Conservation (phyloP, 2,113 vertebrate species). For the Myotis brandtii region DNA sequence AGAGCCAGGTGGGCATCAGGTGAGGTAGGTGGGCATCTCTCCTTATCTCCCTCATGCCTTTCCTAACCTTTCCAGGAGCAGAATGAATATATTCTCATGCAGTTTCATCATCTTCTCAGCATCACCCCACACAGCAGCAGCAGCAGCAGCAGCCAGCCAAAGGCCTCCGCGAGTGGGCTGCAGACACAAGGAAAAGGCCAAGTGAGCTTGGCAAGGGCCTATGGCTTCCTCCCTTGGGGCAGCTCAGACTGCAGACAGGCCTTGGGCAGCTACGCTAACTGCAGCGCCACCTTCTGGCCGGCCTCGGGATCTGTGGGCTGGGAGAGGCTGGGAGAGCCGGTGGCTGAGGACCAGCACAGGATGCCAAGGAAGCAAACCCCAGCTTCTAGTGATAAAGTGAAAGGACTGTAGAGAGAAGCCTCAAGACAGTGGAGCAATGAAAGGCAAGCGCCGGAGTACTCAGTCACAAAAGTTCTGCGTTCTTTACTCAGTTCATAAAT, state of each 20-base stretch:
- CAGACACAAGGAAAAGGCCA: background rate
- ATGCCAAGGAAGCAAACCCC: background rate
- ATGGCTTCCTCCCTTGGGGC: background rate
- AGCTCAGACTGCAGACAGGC: background rate
- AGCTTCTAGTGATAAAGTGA: background rate
- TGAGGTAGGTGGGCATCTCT: background rate
- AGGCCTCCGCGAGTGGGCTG: background rate
- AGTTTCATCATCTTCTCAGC: background rate
- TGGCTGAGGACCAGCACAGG: background rate
- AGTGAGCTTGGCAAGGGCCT: background rate
- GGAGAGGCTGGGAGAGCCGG: background rate
- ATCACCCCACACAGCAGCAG: background rate
- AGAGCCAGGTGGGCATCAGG: background rate
- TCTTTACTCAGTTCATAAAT: slow-evolving; percentile 9
- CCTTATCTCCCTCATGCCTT: background rate
- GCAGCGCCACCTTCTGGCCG: slow-evolving; percentile 61
- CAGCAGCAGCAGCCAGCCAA: background rate
- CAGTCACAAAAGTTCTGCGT: background rate
- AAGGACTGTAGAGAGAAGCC: background rate
- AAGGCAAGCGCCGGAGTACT: background rate
- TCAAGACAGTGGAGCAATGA: background rate
- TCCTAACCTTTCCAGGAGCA: background rate
- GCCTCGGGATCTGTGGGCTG: background rate
- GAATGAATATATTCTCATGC: background rate
- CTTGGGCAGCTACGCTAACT: background rate